Conservation (phyloP, 64 coral and sea anemone species). For the Montipora sp. region DNA sequence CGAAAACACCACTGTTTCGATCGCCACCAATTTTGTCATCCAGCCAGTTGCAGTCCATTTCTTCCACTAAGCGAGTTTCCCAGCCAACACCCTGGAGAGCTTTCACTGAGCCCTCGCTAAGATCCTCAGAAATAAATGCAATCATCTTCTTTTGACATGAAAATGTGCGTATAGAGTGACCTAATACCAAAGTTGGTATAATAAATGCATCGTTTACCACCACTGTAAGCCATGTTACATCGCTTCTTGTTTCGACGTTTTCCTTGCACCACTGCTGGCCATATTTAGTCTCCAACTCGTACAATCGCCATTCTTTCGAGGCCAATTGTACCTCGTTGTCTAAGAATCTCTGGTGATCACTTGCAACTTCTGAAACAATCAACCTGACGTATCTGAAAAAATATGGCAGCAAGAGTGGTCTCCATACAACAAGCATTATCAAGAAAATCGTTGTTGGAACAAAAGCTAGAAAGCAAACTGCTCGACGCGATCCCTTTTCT, state of each 20-base stretch:
- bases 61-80: conserved; percentile 39
- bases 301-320: conserved; percentile 34
- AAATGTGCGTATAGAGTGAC: conserved; percentile 43
- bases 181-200: conserved; percentile 48
- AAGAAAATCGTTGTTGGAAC: background rate
- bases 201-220: conserved; percentile 65
- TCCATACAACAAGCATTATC: background rate
- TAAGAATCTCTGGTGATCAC: conserved; percentile 31
- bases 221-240: conserved; percentile 67
- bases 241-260: background rate
- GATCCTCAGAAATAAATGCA: conserved; percentile 37
- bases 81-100: conserved; percentile 58
- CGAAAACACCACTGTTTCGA: background rate
- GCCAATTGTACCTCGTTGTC: background rate
- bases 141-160: conserved; percentile 65
- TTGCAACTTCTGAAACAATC: conserved; percentile 15
- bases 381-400: conserved; percentile 42
- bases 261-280: conserved; percentile 27
- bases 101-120: conserved; percentile 2
- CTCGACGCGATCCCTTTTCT: background rate
- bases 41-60: conserved; percentile 84
- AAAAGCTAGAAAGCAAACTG: background rate
- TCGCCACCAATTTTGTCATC: conserved; percentile 16
- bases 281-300: conserved; percentile 30
- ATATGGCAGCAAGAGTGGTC: background rate